Percentiles rank a stretch among this genome's conserved stretches.
Conservation (phyloP, 1,140 invertebrate species). For the Propsilocerus akamusi region DNA sequence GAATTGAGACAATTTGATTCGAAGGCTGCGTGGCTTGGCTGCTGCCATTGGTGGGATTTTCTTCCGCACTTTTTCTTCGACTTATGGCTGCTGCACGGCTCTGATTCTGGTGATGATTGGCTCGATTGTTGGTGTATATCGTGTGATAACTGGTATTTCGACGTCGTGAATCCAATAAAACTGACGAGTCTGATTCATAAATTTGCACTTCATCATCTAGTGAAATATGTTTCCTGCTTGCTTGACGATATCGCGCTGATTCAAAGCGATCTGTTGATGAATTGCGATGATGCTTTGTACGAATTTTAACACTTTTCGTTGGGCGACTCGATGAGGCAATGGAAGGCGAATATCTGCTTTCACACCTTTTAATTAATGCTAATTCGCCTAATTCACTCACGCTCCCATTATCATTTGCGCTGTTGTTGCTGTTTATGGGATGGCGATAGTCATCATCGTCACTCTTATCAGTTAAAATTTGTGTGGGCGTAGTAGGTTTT, state of each 20-base stretch:
- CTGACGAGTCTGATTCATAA: background rate
- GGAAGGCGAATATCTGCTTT: background rate
- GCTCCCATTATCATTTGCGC: background rate
- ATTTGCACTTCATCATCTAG: background rate
- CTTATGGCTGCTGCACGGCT: background rate
- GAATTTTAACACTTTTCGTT: background rate
- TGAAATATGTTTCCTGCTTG: background rate
- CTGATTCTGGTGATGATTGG: background rate
- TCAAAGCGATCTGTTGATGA: background rate
- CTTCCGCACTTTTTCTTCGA: background rate
- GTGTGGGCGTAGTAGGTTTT: background rate
- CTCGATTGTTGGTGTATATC: background rate
- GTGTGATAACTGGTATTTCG: background rate
- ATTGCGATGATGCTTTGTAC: background rate
- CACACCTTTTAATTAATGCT: background rate
- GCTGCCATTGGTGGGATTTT: conserved; percentile 4
- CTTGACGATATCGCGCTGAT: background rate
- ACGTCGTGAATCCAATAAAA: background rate
- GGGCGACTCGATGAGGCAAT: background rate
- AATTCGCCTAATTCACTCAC: background rate
- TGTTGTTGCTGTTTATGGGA: background rate
- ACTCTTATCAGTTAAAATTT: background rate
- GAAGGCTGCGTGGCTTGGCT: conserved; percentile 12
- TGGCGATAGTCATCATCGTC: background rate
- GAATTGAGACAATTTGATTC: conserved; percentile 45